Conservation (phyloP, 2,888 invertebrate genomes). For the Parnassius apollo region DNA sequence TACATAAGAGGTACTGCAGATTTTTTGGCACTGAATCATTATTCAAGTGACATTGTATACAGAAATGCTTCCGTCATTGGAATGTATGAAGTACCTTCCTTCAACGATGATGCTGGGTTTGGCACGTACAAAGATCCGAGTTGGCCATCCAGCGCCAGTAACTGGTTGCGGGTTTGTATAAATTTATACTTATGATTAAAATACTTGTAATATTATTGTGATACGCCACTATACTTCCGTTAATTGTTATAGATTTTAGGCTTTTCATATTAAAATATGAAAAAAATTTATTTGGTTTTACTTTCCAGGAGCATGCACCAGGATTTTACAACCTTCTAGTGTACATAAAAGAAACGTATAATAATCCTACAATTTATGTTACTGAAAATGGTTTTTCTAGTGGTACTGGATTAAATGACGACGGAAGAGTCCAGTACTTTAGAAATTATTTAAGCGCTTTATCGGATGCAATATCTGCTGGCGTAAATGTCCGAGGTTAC, state of each 20-base stretch:
- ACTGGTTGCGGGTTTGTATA: slow-evolving; percentile 32
- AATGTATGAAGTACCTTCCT: slow-evolving; percentile 30
- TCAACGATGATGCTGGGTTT: slow-evolving; percentile 31
- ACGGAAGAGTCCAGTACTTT: slow-evolving; percentile 47
- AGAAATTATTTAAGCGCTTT: slow-evolving; percentile 53
- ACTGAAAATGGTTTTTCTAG: slow-evolving; percentile 78
- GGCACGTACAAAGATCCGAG: slow-evolving; percentile 27
- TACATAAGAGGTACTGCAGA: slow-evolving; percentile 41
- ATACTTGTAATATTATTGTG: neutral
- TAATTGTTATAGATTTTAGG: too few relatives aligned
- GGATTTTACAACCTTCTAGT: slow-evolving; percentile 32
- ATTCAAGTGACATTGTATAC: slow-evolving; percentile 30
- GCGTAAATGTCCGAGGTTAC: slow-evolving; percentile 65
- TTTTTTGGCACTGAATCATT: slow-evolving; percentile 35
- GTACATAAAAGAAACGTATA: slow-evolving; percentile 30
- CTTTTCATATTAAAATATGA: too few relatives aligned
- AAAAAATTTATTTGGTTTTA: neutral
- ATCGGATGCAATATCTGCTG: slow-evolving; percentile 52
- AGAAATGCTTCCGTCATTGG: slow-evolving; percentile 34
- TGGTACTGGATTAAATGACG: slow-evolving; percentile 53
- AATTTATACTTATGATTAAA: neutral
- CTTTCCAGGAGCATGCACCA: slow-evolving; percentile 30
- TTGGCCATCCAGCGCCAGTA: slow-evolving; percentile 30
- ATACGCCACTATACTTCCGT: too few relatives aligned
- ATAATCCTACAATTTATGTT: slow-evolving; percentile 40